Evolutionary conservation across 2,113 vertebrate species (phyloP), one percentile per base, ranked within the genome.

Genomic region (Semnornis frantzii): DNA sequence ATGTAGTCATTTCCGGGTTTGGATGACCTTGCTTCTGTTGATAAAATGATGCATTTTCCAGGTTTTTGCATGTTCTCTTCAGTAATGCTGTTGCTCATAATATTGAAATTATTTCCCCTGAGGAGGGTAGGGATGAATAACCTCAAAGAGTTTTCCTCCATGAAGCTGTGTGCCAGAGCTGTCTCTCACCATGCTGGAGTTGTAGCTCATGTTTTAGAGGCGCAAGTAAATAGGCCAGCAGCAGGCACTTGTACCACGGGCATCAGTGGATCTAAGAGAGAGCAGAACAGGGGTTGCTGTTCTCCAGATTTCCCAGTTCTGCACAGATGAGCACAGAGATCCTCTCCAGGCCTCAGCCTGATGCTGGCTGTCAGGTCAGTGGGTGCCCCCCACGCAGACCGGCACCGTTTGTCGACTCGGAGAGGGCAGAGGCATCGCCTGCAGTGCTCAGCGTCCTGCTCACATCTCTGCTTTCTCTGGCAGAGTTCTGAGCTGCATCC

Each of bases 11-110:
- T 59, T 81, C 66, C 0, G 3, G 54, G 42, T 74, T 95, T 84
- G 65, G 77, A 74, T 74, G 74, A 81, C 94, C 96, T 95, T 94
- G 71, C 76, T 34, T 63, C 58, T 77, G 62, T 85, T 57, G 30
- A 44, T 83, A 87, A 92, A 95, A 90, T 28, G 65, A 58, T 42
- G 24, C 33, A 12, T 81, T 89, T 89, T 96, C 63, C 79, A 62
- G 87, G 55, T 65, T 70, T 70, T 63, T 66, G 82, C 81, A 42
- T 89, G 54, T 92, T 85, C 76, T 92, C 28, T 62, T 76, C 33
- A 87, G 55, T 30, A 30, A 9, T 33, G 20, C 58, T 87, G 31
- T 66, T 81, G 74, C 65, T 93, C 57, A 15, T 84, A 70, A 83
- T 75, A 87, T 27, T 65, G 60, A 92, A 94, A 93, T 93, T 0